Evolutionary conservation across 2,113 vertebrate species (phyloP), one percentile per base, ranked within the genome.

Genomic region (Ameiurus melas): DNA sequence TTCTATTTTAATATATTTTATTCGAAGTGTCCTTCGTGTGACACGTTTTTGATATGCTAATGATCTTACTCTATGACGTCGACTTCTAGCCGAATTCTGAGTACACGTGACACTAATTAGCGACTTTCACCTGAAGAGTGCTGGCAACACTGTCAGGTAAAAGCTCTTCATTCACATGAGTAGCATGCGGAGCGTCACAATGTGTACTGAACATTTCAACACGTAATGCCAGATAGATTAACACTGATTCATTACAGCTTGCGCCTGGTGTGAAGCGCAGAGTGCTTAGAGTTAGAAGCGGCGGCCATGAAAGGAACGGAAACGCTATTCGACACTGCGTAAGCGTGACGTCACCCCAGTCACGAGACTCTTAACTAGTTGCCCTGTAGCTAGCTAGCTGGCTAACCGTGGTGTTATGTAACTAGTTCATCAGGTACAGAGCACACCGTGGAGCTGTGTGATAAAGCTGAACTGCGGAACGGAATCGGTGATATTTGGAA

Each of bases 281-380:
- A 10, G 47, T 9, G 47, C 9, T 51, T 51, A 4, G 8, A 1
- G 47, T 51, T 51, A 4, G 8, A 1, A 27, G 64, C 4, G 66
- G 17, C 14, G 36, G 51, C 79, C 58, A 68, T 84, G 93, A 90
- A 91, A 92, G 93, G 91, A 90, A 91, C 91, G 93, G 91, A 47
- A 66, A 66, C 17, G 25, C 16, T 84, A 85, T 77, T 77, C 1
- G 0, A 14, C 43, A 60, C 95, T 95, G 92, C 93, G 93, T 95
- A 94, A 94, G 62, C 68, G 4, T 95, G 94, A 95, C 95, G 95
- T 96, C 95, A 94, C 62, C 86, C 77, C 75, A 91, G 95, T 95
- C 95, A 95, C 92, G 93, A 94, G 95, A 95, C 94, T 0, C 78
- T 83, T 83, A 27, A 57, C 27, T 53, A 53, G 53, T 58, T 43